Conservation (phyloP, 2,888 invertebrate genomes). For the Aradus depressus region DNA sequence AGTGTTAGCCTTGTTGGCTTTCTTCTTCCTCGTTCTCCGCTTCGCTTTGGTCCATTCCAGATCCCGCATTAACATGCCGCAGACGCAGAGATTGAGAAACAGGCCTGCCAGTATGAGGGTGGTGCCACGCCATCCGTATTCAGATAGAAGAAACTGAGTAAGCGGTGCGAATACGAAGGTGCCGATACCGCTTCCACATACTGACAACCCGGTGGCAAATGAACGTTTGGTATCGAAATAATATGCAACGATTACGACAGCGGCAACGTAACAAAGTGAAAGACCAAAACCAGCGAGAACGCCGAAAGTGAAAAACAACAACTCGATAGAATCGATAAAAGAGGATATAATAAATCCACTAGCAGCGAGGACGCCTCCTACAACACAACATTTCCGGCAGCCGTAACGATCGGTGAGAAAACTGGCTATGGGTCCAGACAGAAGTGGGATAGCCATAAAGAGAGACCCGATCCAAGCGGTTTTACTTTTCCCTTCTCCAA, state of each 20-base stretch:
- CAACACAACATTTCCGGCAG: slow-evolving; percentile 65
- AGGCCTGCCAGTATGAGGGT: slow-evolving; percentile 69
- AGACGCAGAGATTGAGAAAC: slow-evolving; percentile 69
- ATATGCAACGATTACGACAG: slow-evolving; percentile 80
- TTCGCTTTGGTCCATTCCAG: slow-evolving; percentile 48
- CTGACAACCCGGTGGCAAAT: slow-evolving; percentile 74
- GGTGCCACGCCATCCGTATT: slow-evolving; percentile 75
- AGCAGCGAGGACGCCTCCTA: slow-evolving; percentile 63
- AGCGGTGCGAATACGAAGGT: slow-evolving; percentile 78
- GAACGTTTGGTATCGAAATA: slow-evolving; percentile 77
- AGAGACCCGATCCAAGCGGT: slow-evolving; percentile 85
- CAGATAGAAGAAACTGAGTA: slow-evolving; percentile 57
- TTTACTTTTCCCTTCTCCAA: slow-evolving; percentile 70
- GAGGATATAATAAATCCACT: slow-evolving; percentile 67
- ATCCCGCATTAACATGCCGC: slow-evolving; percentile 71
- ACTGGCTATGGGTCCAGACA: slow-evolving; percentile 75
- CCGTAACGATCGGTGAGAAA: slow-evolving; percentile 71
- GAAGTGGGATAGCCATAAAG: slow-evolving; percentile 81
- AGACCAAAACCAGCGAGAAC: slow-evolving; percentile 74
- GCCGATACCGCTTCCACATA: slow-evolving; percentile 79
- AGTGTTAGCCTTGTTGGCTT: slow-evolving; percentile 42
- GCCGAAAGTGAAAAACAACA: slow-evolving; percentile 71
- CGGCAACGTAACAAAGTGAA: slow-evolving; percentile 78
- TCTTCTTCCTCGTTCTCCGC: slow-evolving; percentile 37
- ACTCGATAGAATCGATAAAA: slow-evolving; percentile 61